Percentiles rank a stretch among this genome's conserved stretches.
Evolutionary conservation across 92 coral and sea anemone genomes (phyloP).

Genomic region (Micromussa lordhowensis): DNA sequence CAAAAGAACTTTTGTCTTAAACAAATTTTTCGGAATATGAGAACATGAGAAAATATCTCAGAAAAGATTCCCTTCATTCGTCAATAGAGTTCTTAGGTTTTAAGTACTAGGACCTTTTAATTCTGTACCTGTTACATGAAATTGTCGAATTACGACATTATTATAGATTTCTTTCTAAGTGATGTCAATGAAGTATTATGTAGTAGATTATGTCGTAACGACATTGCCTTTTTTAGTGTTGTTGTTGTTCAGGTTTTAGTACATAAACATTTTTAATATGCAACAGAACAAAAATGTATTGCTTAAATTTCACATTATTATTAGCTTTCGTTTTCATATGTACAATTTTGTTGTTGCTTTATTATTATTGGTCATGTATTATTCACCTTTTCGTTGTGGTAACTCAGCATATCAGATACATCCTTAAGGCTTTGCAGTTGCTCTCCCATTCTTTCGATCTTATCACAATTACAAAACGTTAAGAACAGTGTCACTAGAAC

Average conservation of each 20-base stretch:
- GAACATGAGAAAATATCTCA: background rate
- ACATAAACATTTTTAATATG: no score
- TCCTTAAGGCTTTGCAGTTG: slow-evolving; percentile 72
- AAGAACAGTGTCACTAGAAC: background rate
- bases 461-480: slow-evolving; percentile 18
- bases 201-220: no score
- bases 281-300: no score
- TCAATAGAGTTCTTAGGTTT: background rate
- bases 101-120: no score
- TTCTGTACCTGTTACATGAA: background rate
- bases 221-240: no score
- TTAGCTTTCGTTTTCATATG: no score
- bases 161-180: background rate
- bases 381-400: slow-evolving; percentile 82
- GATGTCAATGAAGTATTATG: no score
- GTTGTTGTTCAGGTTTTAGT: no score
- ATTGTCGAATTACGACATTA: background rate
- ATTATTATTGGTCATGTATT: background rate
- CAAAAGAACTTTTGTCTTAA: background rate
- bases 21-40: background rate
- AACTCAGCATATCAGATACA: slow-evolving; percentile 67
- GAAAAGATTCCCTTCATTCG: background rate
- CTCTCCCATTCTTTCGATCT: slow-evolving; percentile 71
- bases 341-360: no score
- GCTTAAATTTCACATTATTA: no score